These are phyloP conservation scores for Virgularia gustaviana DNA, from an alignment of 92 coral and sea anemone species.

Conservation along the genomic window DNA sequence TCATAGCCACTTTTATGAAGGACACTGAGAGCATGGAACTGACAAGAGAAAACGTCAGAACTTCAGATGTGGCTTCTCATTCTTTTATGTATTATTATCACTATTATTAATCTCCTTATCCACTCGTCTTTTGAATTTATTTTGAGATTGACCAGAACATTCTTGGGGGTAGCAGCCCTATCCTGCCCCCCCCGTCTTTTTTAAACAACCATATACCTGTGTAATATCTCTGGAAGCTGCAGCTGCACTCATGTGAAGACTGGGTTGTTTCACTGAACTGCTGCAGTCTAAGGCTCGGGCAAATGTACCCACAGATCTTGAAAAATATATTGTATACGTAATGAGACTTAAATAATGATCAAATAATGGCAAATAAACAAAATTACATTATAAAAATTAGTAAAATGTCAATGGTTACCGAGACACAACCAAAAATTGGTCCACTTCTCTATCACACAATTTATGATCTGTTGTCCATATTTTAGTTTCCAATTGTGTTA, in stretches of 20 bases:
- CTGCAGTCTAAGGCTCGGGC: constrained; percentile 99
- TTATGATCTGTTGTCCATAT: constrained; percentile 85
- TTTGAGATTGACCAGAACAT: no score
- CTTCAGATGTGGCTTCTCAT: not conserved
- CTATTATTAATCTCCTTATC: no score
- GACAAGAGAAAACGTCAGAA: constrained; percentile 9
- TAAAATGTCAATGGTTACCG: constrained; percentile 57
- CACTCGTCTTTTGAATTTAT: no score
- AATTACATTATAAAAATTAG: not conserved
- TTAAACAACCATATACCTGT: no score
- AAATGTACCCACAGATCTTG: constrained; percentile 96
- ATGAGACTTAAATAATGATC: not conserved
- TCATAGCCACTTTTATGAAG: constrained; percentile 77
- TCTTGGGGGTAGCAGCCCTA: no score
- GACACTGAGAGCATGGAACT: constrained; percentile 93
- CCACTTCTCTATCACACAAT: constrained; percentile 74
- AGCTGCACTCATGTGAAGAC: constrained; percentile 99
- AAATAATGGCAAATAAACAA: not conserved
- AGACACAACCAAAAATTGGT: constrained; percentile 91
- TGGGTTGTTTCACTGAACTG: constrained; percentile 95
- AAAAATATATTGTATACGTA: not conserved
- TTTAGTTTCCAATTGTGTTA: constrained; percentile 75
- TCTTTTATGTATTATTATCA: not conserved
- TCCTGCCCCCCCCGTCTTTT: no score
- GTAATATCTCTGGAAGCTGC: constrained; percentile 97